Conservation (phyloP, 2,888 invertebrate genomes). For the Drosophila mimetica region DNA sequence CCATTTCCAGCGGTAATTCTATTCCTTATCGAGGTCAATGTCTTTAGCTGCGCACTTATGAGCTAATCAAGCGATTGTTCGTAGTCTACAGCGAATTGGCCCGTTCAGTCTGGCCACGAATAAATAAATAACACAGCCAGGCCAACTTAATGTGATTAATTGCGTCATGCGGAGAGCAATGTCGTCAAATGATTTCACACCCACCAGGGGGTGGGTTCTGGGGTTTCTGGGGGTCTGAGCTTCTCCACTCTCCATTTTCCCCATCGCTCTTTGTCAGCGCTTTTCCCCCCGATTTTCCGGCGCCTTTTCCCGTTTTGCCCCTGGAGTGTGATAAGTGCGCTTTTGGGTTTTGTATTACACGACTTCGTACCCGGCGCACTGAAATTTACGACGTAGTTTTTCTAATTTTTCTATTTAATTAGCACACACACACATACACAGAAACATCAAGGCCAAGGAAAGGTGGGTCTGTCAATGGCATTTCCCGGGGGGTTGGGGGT, state of each 20-base stretch:
- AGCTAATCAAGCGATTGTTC: constrained; percentile 61
- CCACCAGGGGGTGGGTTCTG: constrained; percentile 33
- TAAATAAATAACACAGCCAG: constrained; percentile 38
- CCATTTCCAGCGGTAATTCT: constrained; percentile 10
- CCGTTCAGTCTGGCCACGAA: constrained; percentile 38
- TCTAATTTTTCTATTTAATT: constrained; percentile 80
- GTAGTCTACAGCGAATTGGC: constrained; percentile 15
- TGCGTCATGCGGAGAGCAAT: constrained; percentile 72
- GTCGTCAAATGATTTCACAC: constrained; percentile 77
- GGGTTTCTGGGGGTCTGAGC: constrained; percentile 3
- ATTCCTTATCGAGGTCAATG: constrained; percentile 31
- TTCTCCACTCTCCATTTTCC: constrained; percentile 4
- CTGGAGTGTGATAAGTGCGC: constrained; percentile 71
- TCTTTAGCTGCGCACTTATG: constrained; percentile 59
- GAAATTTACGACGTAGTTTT: constrained; percentile 76
- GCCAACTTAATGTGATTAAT: constrained; percentile 77
- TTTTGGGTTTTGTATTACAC: constrained; percentile 70
- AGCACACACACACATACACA: constrained; percentile 39
- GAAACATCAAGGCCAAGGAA: constrained; percentile 16
- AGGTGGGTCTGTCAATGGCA: constrained; percentile 52
- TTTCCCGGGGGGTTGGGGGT: background rate
- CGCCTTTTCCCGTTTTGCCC: constrained; percentile 21
- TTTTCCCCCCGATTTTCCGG: background rate
- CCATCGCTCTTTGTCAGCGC: constrained; percentile 21
- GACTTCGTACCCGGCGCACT: constrained; percentile 37